Conservation (phyloP, 1,140 invertebrate genomes). For the Bombus waltoni region DNA sequence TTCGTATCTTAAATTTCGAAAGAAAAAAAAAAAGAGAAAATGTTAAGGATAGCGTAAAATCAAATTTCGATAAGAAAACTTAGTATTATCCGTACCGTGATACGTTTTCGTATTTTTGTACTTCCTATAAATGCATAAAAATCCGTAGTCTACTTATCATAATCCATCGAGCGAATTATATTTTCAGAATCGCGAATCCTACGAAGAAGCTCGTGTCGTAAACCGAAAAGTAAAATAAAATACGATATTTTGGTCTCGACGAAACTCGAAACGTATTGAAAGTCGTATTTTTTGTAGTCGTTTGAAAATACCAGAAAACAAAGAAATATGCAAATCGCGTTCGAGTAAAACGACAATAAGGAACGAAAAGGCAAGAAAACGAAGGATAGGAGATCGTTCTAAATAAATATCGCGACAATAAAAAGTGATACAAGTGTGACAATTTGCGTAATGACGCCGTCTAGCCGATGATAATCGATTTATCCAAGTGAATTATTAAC, state of each 20-base stretch:
- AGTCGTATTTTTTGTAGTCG: background rate
- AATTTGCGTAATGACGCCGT: constrained; percentile 59
- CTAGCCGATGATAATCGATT: constrained; percentile 64
- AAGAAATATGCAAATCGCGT: background rate
- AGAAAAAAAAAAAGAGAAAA: too few relatives aligned
- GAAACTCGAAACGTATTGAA: background rate
- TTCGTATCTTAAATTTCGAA: too few relatives aligned
- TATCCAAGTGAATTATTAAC: constrained; percentile 62
- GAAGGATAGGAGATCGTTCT: background rate
- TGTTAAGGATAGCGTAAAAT: too few relatives aligned
- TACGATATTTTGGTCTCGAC: too few relatives aligned
- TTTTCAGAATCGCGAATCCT: background rate
- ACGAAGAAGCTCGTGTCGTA: too few relatives aligned
- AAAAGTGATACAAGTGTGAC: constrained; percentile 23
- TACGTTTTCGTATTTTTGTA: too few relatives aligned
- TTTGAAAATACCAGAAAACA: background rate
- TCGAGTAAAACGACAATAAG: background rate
- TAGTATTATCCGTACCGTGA: too few relatives aligned
- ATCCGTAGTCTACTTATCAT: too few relatives aligned
- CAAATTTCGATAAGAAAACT: too few relatives aligned
- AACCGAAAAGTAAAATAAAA: too few relatives aligned
- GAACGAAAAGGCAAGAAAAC: background rate
- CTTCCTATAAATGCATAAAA: too few relatives aligned
- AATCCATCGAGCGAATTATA: background rate
- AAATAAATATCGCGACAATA: constrained; percentile 13